Conservation (phyloP, 2,113 vertebrate species). For the Galbula dea region DNA sequence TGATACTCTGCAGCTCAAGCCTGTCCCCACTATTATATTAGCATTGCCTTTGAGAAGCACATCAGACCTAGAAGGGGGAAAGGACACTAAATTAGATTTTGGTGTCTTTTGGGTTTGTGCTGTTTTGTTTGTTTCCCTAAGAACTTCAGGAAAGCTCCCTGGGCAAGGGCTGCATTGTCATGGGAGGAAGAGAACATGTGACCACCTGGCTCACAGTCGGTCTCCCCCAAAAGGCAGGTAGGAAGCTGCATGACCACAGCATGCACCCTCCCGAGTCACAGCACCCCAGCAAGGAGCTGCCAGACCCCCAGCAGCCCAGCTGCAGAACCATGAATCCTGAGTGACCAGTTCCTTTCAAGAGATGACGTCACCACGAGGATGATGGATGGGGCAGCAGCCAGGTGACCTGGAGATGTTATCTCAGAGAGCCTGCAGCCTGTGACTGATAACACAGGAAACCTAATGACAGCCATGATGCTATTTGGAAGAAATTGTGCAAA, state of each 20-base stretch:
- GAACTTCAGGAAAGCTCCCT: not conserved
- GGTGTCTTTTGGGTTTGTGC: too few species aligned
- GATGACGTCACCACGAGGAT: fast-evolving
- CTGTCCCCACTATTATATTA: fast-evolving
- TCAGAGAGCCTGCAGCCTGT: not conserved
- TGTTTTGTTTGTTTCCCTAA: too few species aligned
- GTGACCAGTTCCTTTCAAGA: fast-evolving
- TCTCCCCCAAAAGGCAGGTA: not conserved
- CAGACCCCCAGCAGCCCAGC: not conserved
- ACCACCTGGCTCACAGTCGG: fast-evolving
- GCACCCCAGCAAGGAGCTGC: too few species aligned
- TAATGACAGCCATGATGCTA: not conserved
- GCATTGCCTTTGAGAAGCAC: fast-evolving
- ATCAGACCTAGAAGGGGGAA: not conserved
- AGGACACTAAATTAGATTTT: fast-evolving
- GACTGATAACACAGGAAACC: not conserved
- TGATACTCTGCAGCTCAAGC: not conserved
- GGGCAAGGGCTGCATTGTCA: fast-evolving
- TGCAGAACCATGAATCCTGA: fast-evolving
- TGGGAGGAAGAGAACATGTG: fast-evolving
- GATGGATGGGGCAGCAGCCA: fast-evolving
- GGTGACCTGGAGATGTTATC: not conserved
- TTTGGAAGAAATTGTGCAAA: not conserved
- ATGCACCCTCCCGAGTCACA: fast-evolving
- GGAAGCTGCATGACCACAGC: fast-evolving